Percentiles rank a stretch among this genome's conserved stretches.
phyloP scores from a whole-genome alignment of 2,797 vertebrate species.

The Cossypha niveicapilla region DNA sequence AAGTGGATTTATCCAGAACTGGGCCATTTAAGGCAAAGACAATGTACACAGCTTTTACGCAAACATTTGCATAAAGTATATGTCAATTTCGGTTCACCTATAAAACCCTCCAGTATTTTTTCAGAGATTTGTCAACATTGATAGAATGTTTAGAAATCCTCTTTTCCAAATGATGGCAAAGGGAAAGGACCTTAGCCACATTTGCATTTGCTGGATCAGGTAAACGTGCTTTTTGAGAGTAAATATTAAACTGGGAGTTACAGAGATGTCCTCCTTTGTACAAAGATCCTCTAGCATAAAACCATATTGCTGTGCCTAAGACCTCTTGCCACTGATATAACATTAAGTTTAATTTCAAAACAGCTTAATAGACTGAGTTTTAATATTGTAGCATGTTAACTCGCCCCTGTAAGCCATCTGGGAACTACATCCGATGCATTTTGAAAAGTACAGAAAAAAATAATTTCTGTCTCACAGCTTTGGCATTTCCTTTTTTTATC shows the following conservation, averaged over 20 bases:
- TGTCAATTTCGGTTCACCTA: neutral
- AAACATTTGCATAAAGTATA: neutral
- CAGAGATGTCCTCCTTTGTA: neutral
- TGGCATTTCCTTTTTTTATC: constrained; percentile 18
- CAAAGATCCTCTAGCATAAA: neutral
- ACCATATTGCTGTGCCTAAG: neutral
- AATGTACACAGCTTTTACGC: neutral
- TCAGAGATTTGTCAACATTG: neutral
- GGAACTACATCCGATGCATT: neutral
- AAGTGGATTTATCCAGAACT: neutral
- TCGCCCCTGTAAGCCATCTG: neutral
- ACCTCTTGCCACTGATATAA: neutral
- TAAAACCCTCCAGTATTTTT: neutral
- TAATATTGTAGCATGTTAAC: neutral
- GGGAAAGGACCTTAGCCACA: neutral
- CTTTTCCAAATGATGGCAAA: neutral
- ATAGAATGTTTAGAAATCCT: neutral
- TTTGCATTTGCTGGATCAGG: neutral
- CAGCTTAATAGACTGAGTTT: neutral
- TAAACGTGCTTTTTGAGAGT: neutral
- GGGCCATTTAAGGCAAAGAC: neutral
- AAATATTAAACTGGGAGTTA: neutral
- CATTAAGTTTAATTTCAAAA: neutral
- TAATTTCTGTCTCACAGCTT: neutral
- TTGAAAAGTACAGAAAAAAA: neutral